These are phyloP conservation scores for Cathartes aura DNA, from an alignment of 2,113 vertebrate species.

Conservation along the genomic window DNA sequence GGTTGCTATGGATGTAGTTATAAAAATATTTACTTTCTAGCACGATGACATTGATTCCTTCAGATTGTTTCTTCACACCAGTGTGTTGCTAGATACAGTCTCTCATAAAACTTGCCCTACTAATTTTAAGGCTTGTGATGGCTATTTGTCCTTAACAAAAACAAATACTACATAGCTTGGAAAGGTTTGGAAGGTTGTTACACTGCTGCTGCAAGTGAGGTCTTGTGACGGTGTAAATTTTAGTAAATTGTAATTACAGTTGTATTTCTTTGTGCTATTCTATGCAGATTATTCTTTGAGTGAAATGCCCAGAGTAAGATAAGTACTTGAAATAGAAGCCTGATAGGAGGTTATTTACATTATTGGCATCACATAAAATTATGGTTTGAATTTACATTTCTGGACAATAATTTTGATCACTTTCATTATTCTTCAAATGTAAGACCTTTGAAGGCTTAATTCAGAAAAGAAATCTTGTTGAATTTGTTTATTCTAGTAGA, in stretches of 20 bases:
- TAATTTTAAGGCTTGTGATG: neutral
- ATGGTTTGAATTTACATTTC: neutral
- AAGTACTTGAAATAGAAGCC: neutral
- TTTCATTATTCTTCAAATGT: neutral
- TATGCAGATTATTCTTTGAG: neutral
- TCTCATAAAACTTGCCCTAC: neutral
- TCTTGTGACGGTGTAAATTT: neutral
- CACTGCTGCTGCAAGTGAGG: neutral
- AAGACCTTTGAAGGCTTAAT: neutral
- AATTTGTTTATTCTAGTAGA: neutral
- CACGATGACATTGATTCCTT: neutral
- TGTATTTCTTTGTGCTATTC: neutral
- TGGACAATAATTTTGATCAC: neutral
- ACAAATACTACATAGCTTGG: neutral
- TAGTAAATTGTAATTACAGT: neutral
- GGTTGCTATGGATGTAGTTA: conserved; percentile 46
- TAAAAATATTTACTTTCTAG: conserved; percentile 50
- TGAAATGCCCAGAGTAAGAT: neutral
- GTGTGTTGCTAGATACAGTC: neutral
- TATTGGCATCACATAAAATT: neutral
- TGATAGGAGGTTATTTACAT: neutral
- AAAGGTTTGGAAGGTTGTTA: neutral
- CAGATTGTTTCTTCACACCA: neutral
- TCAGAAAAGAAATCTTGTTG: neutral
- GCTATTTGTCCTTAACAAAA: neutral